Evolutionary conservation across 1,140 invertebrate species (phyloP), one percentile per base, ranked within the genome.

Genomic region (Oedothorax gibbosus): DNA sequence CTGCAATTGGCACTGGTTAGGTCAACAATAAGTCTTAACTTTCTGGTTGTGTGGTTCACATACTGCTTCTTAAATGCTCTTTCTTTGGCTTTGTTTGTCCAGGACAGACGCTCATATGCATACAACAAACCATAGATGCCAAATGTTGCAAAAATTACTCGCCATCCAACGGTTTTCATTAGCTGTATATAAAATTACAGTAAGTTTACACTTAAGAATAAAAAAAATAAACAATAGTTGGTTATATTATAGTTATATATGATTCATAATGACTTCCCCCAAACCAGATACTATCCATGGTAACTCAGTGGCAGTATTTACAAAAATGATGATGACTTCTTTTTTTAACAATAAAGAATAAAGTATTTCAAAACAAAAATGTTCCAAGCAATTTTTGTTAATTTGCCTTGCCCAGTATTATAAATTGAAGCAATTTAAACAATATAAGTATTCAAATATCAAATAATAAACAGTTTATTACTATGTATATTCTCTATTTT

Each of bases 1-100:
- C 98, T 99, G 90, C 98, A 99, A 91, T 99, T 99, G n/a, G 97
- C 95, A 68, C 97, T 99, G 18, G 98, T n/a, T 99, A 54, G 93
- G 91, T 99, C 97, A n/a, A 99, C 97, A 89, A 99, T 99, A 83
- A 99, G 93, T 88, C 95, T 93, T 69, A 99, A 92, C 91, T 99
- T 99, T 88, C 95, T 94, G n/a, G 51, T 96, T 56, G 97, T 97
- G 91, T 99, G 98, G 77, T 94, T 92, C 15, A 99, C 97, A 91
- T 99, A 99, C 91, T 99, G 99, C 60, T 93, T 92, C 91, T 99
- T 99, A 90, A 99, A 99, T 85, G 95, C 91, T 56, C 95, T 92
- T 91, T 99, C 97, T 91, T 98, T 98, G 49, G 98, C n/a, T 89
- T 94, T 95, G 83, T 95, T 98, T n/a, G 98, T 99, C 98, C 98